These are phyloP conservation scores for Erythrocebus patas DNA, from an alignment of 2,113 vertebrate genomes.

Conservation along the genomic window DNA sequence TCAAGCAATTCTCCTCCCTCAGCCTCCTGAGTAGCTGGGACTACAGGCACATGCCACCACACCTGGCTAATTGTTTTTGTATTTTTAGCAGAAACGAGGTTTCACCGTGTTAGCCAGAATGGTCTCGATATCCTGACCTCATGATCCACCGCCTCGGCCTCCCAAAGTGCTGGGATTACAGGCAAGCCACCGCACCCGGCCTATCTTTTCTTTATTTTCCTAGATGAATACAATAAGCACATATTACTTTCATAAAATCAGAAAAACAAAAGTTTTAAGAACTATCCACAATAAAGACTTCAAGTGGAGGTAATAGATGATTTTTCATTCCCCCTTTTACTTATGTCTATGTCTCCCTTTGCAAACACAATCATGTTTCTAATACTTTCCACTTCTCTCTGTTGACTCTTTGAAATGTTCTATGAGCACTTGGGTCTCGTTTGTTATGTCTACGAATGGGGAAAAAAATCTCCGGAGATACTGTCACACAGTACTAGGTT, in stretches of 20 bases:
- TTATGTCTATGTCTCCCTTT: slow-evolving; percentile 7
- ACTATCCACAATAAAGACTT: neutral
- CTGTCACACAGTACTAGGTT: neutral
- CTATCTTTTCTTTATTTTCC: neutral
- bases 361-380: slow-evolving; percentile 36
- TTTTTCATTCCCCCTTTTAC: slow-evolving; percentile 5
- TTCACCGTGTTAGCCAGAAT: too few relatives aligned
- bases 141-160: too few relatives aligned
- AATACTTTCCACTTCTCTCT: slow-evolving; percentile 48
- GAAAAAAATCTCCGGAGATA: neutral
- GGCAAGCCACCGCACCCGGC: too few relatives aligned
- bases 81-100: too few relatives aligned
- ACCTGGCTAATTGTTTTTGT: too few relatives aligned
- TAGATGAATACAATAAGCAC: neutral
- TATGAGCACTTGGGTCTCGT: neutral
- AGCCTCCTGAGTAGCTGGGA: too few relatives aligned
- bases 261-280: neutral
- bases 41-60: too few relatives aligned
- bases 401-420: slow-evolving; percentile 31
- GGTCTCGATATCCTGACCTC: too few relatives aligned
- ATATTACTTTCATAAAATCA: neutral
- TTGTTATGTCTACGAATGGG: neutral
- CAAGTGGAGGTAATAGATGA: neutral
- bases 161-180: too few relatives aligned
- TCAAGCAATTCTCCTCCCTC: too few relatives aligned